Percentiles rank a stretch among this genome's conserved stretches.
phyloP scores from a whole-genome alignment of 2,797 vertebrate genomes.

The Scolopax bukidnonensis region DNA sequence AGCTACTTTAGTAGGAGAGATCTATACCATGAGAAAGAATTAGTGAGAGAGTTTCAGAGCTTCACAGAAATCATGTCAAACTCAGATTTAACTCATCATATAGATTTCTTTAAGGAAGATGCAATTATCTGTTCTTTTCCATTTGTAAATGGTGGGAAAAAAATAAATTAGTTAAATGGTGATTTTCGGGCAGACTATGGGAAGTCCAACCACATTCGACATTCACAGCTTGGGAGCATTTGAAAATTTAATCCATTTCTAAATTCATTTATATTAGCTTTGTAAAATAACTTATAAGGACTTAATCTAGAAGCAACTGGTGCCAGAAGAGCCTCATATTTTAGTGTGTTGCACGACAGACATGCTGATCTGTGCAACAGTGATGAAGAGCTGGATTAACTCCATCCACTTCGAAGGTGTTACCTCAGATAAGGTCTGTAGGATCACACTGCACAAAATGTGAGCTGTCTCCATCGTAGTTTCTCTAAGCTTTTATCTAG shows the following conservation, averaged over 20 bases:
- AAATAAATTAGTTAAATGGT: background rate
- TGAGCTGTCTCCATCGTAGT: background rate
- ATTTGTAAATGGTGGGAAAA: background rate
- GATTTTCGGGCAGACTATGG: too few species aligned
- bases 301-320: background rate
- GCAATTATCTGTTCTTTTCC: background rate
- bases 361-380: too few species aligned
- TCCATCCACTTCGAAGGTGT: background rate
- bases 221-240: background rate
- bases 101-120: background rate
- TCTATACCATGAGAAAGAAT: background rate
- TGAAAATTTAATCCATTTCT: background rate
- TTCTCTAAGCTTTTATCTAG: background rate
- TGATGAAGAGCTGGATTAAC: background rate
- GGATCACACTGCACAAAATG: background rate
- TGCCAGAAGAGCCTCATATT: background rate
- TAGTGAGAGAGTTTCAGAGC: background rate
- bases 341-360: fast-evolving
- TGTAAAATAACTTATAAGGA: background rate
- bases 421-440: background rate
- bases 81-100: background rate
- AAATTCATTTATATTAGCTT: background rate
- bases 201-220: too few species aligned
- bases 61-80: background rate
- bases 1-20: background rate